These are phyloP conservation scores for Drosophila barbarae DNA, from an alignment of 2,888 invertebrate genomes.

Conservation along the genomic window DNA sequence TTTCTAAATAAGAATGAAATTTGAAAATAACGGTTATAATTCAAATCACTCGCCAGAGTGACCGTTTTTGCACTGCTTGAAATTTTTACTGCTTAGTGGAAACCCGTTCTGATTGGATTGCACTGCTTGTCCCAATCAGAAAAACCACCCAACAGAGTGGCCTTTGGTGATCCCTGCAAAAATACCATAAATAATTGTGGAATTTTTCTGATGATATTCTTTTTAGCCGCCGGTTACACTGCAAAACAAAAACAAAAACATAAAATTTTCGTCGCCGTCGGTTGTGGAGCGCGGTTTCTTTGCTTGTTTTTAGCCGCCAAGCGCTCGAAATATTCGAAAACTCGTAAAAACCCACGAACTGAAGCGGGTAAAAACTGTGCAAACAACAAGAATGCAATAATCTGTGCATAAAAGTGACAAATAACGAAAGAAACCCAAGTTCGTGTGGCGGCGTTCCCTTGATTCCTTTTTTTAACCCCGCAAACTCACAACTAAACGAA, in stretches of 20 bases:
- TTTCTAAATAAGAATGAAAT: too few species aligned
- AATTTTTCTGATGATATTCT: too few species aligned
- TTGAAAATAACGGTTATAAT: too few species aligned
- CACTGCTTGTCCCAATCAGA: too few species aligned
- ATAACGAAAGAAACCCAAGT: background rate
- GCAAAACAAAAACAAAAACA: background rate
- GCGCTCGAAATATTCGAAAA: constrained; percentile 13
- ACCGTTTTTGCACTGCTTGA: too few species aligned
- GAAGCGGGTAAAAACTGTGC: background rate
- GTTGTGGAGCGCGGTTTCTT: constrained; percentile 5
- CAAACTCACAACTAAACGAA: background rate
- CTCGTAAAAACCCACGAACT: constrained; percentile 15
- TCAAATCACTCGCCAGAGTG: too few species aligned
- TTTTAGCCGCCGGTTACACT: too few species aligned
- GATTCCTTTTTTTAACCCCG: background rate
- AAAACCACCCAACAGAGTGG: too few species aligned
- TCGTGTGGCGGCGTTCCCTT: constrained; percentile 1
- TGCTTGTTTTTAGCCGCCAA: constrained; percentile 9
- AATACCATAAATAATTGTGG: too few species aligned
- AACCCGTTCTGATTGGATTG: too few species aligned
- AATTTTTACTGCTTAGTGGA: too few species aligned
- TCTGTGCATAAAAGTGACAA: background rate
- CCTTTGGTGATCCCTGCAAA: too few species aligned
- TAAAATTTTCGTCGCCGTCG: constrained; percentile 12
- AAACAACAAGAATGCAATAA: background rate